Base-by-base conservation (phyloP, 2,113 vertebrate genomes). In the Channa maculata region DNA sequence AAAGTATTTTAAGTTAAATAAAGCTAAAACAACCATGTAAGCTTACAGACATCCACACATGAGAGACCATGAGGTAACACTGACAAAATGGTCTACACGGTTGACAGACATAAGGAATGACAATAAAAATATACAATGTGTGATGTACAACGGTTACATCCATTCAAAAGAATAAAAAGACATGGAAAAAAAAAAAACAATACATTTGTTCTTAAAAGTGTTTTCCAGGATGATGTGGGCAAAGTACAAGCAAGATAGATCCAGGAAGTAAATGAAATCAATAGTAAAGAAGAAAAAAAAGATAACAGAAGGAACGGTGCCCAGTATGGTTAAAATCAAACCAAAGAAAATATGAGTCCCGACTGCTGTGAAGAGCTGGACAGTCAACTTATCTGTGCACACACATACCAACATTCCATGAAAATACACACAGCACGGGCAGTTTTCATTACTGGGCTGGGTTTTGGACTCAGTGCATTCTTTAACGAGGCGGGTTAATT, bases 381-480 rank as follows among this genome's bases (percentile, higher is more conserved):
- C 86, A 83, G 79, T 89, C 83, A 69, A 86, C 80, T 53, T 75
- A 59, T 90, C 61, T 78, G 84, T 75, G 75, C 88, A 89, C 86
- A 88, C 83, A 88, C 82, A 91, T 83, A 88, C 86, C 80, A 65
- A 88, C 91, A 85, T 84, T 90, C 89, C 85, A 87, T 79, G 80
- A 79, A 82, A 77, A 62, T 65, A 87, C 86, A 85, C 87, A 89
- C 68, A 86, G 75, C 82, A 61, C 3, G 83, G 91, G 88, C 88
- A 92, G 91, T 88, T 90, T 84, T 89, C 84, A 73, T 89, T 87
- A 88, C 80, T 82, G 82, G 86, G 84, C 87, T 88, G 86, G 88
- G 82, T 80, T 90, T 91, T 71, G 77, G 86, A 87, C 84, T 91
- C 84, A 89, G 89, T 89, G 91, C 82, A 90, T 86, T 92, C 88